Conservation (phyloP, 2,113 vertebrate species). For the Tamias sibiricus region DNA sequence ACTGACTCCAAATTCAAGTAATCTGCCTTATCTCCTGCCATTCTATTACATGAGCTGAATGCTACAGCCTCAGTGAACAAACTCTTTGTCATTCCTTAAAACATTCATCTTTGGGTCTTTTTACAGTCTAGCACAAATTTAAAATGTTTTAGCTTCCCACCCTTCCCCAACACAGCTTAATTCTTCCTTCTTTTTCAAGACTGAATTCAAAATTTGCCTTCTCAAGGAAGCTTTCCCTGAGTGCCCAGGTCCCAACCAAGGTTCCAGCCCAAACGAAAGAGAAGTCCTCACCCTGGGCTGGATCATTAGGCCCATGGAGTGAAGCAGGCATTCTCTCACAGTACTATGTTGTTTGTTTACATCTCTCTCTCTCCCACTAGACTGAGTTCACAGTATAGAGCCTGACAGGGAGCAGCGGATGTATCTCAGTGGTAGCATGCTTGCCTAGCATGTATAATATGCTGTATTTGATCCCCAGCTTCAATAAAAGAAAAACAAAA, state of each 20-base stretch:
- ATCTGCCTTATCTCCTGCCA: neutral
- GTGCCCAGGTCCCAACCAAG: neutral
- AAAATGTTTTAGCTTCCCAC: neutral
- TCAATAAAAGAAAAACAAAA: too few species aligned
- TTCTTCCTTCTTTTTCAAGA: neutral
- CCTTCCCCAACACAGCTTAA: conserved; percentile 18
- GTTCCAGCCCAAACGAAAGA: neutral
- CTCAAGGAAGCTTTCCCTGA: conserved; percentile 15
- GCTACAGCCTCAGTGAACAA: neutral
- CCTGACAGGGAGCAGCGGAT: too few species aligned
- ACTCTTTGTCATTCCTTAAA: neutral
- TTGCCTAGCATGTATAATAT: too few species aligned
- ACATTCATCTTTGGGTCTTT: neutral
- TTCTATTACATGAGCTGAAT: neutral
- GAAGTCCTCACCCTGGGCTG: neutral
- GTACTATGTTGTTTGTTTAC: neutral
- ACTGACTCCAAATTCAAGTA: neutral
- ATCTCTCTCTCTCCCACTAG: neutral
- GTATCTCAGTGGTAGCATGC: too few species aligned
- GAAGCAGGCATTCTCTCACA: neutral
- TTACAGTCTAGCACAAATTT: neutral
- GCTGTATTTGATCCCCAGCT: too few species aligned
- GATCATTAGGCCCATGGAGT: neutral
- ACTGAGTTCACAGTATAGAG: neutral
- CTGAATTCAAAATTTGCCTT: conserved; percentile 15